Evolutionary conservation across 2,888 invertebrate genomes (phyloP), one percentile per base, ranked within the genome.

Genomic region (Pammene fasciana): DNA sequence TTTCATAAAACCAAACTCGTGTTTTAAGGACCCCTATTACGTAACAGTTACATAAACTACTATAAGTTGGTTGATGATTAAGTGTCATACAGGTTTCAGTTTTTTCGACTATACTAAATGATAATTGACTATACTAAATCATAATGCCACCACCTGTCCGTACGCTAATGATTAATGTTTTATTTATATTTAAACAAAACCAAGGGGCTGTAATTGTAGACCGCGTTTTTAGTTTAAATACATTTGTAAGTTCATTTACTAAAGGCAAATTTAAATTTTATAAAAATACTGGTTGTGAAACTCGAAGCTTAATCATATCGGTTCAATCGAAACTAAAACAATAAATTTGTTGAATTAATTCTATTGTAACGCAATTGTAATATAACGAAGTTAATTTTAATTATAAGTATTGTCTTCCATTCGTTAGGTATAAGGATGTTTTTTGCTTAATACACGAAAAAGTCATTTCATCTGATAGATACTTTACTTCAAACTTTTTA

Each of bases 351-450:
- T 64, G 62, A 62, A 67, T 68, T 50, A 68, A 68, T 62, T 68
- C 50, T 67, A 71, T 54, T 34, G 41, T 61, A 67, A 64, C 54
- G 45, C 64, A 61, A 43, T 55, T 70, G 66, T 71, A 70, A 55
- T 59, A 60, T 66, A 71, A 71, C 56, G 62, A 68, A 59, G 52
- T 71, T 67, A 71, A 59, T 70, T 70, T 70, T 70, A 70, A 38
- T 70, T 60, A 55, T 70, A 70, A 70, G 70, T 70, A 60, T 60
- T 68, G 70, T 70, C 70, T 70, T 70, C 70, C 70, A 70, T 70
- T 70, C 38, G 41, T 60, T 70, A 70, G 70, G 41, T 60, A 10
- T 70, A 70, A 65, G 65, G 16, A 65, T 65, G 13, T 16, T 60
- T 64, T 45, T 54, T 34, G 54, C 18, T 65, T 38, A 18, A 34